Evolutionary conservation across 2,888 invertebrate genomes (phyloP).

Genomic region (Drosophila anomalata): DNA sequence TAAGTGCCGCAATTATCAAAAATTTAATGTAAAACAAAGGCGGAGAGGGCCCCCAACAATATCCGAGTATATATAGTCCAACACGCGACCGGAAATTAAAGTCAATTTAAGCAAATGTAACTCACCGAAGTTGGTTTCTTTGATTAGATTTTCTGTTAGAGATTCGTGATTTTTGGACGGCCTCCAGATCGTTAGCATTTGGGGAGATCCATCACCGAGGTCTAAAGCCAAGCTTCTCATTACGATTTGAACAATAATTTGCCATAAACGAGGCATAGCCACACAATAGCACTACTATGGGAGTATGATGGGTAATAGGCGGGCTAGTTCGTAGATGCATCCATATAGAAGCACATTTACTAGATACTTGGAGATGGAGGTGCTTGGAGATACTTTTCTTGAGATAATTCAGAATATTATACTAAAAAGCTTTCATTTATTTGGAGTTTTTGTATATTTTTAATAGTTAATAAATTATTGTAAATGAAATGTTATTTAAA

Average conservation of each 20-base stretch:
- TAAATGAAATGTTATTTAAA: no score
- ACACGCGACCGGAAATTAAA: slow-evolving; percentile 82
- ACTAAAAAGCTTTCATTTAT: no score
- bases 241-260: slow-evolving; percentile 59
- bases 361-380: background rate
- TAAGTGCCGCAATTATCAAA: slow-evolving; percentile 72
- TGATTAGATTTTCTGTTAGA: slow-evolving; percentile 37
- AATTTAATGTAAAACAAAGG: slow-evolving; percentile 70
- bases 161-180: slow-evolving; percentile 32
- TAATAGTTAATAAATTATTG: no score
- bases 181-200: slow-evolving; percentile 41
- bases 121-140: slow-evolving; percentile 46
- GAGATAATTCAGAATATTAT: no score
- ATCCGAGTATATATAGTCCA: slow-evolving; percentile 16
- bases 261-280: slow-evolving; percentile 60
- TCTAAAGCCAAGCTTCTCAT: slow-evolving; percentile 31
- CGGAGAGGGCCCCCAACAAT: slow-evolving; percentile 12
- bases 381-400: background rate
- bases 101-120: slow-evolving; percentile 69
- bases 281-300: slow-evolving; percentile 42
- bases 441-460: no score
- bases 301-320: slow-evolving; percentile 48
- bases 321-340: background rate
- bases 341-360: background rate
- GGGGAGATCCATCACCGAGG: slow-evolving; percentile 28